These are phyloP conservation scores for Clarias macrocephalus DNA, from an alignment of 2,113 vertebrate genomes.

Conservation along the genomic window DNA sequence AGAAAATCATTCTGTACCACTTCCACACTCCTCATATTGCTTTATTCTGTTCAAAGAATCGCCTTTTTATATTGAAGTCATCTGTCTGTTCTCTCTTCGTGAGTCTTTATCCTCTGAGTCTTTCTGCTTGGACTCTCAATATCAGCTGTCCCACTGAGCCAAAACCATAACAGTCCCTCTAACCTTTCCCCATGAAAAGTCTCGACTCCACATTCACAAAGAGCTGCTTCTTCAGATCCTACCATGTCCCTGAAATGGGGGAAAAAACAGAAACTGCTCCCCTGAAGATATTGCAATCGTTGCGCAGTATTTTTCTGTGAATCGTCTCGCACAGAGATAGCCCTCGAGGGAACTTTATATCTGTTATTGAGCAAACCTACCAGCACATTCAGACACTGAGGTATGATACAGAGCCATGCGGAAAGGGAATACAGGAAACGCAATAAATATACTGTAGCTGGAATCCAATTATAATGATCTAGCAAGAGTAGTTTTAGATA, in stretches of 20 bases:
- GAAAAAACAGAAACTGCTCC: conserved; percentile 10
- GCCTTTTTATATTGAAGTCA: conserved; percentile 22
- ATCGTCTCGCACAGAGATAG: conserved; percentile 43
- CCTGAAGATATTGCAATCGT: conserved; percentile 40
- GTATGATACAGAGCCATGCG: conserved; percentile 50
- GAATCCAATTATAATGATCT: conserved; percentile 57
- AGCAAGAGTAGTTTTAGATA: conserved; percentile 46
- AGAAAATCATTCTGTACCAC: background rate
- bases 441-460: conserved; percentile 40
- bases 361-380: conserved; percentile 62
- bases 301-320: conserved; percentile 41
- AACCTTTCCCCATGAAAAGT: conserved; percentile 5
- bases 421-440: conserved; percentile 47
- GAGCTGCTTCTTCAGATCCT: conserved; percentile 2
- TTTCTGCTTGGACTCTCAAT: conserved; percentile 21
- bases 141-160: conserved; percentile 22
- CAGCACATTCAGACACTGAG: conserved; percentile 58
- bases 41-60: conserved; percentile 4
- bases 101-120: conserved; percentile 30
- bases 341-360: conserved; percentile 57
- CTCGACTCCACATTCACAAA: background rate
- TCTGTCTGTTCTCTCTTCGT: conserved; percentile 4
- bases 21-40: background rate
- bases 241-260: conserved; percentile 11
- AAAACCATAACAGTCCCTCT: background rate